Percentiles rank a stretch among this genome's conserved stretches.
These are phyloP conservation scores for Nyctibius grandis DNA, from an alignment of 2,797 vertebrate genomes.

Conservation along the genomic window DNA sequence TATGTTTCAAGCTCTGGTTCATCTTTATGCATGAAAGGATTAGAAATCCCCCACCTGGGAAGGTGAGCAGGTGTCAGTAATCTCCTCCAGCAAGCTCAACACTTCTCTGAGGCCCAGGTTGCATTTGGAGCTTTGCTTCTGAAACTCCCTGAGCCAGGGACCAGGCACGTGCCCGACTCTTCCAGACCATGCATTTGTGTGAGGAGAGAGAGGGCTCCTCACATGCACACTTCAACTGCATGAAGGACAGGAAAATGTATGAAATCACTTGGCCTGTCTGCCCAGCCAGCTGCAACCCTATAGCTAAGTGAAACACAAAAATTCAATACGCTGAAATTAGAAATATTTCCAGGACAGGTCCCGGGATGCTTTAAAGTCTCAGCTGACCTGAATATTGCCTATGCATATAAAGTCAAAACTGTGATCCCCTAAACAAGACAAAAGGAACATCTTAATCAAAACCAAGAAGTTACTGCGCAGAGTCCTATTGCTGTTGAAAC, in stretches of 20 bases:
- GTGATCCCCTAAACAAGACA: background rate
- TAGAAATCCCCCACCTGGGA: background rate
- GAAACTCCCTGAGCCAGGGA: background rate
- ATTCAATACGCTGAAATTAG: rapidly evolving
- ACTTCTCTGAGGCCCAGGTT: background rate
- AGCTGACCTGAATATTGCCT: background rate
- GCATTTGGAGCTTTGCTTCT: background rate
- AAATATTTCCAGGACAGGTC: background rate
- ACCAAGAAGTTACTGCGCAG: background rate
- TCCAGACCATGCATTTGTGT: rapidly evolving
- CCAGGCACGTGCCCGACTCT: rapidly evolving
- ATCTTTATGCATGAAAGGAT: conserved; percentile 18
- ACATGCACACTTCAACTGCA: background rate
- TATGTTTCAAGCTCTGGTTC: background rate
- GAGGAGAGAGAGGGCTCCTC: background rate
- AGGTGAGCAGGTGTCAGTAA: background rate
- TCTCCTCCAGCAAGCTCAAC: background rate
- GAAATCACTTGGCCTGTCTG: background rate
- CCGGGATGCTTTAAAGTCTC: background rate
- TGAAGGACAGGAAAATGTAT: background rate
- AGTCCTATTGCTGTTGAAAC: background rate
- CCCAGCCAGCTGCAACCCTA: background rate
- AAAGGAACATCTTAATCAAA: background rate
- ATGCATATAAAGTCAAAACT: background rate
- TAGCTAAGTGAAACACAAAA: background rate